Evolutionary conservation across 2,797 vertebrate genomes (phyloP), one percentile per base, ranked within the genome.

Genomic region (Myoxocephalus aenaeus): DNA sequence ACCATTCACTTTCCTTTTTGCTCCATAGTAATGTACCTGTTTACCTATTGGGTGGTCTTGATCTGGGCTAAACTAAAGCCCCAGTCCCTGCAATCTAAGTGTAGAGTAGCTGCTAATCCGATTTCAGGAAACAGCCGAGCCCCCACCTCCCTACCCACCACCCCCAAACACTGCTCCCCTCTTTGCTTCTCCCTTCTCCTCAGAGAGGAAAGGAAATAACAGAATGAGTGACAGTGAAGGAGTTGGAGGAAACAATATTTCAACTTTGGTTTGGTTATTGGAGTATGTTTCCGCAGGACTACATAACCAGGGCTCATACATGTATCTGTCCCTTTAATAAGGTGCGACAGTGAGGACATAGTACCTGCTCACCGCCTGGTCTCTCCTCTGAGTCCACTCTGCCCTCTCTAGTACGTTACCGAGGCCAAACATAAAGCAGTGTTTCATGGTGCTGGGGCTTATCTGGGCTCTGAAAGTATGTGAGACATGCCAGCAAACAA

Each of bases 401-500:
- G 89, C 91, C 94, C 93, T 94, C 92, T 90, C 91, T 84, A 92
- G 94, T 95, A 95, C 90, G 94, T 94, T 94, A 94, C 93, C 1
- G 71, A 91, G 94, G 92, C 94, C 93, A 92, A 95, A 94, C 95
- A 97, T 97, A 97, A 97, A 96, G 95, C 95, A 87, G 93, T 92
- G 94, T 96, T 98, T 97, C 96, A 97, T 97, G 93, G 94, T 87
- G 87, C 91, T 92, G 89, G 81, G 92, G 95, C 96, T 97, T 98
- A 98, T 97, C 97, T 94, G 95, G 94, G 93, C 95, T 94, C 96
- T 93, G 94, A 96, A 98, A 97, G 96, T 98, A 98, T 98, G 96
- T 96, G 97, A 97, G 96, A 97, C 97, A 97, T 95, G 96, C 95
- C 92, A 87, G 94, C 86, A 96, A 96, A 98, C 97, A 98, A 97